Evolutionary conservation across 2,797 vertebrate species (phyloP).

Genomic region (Muscicapa striata): DNA sequence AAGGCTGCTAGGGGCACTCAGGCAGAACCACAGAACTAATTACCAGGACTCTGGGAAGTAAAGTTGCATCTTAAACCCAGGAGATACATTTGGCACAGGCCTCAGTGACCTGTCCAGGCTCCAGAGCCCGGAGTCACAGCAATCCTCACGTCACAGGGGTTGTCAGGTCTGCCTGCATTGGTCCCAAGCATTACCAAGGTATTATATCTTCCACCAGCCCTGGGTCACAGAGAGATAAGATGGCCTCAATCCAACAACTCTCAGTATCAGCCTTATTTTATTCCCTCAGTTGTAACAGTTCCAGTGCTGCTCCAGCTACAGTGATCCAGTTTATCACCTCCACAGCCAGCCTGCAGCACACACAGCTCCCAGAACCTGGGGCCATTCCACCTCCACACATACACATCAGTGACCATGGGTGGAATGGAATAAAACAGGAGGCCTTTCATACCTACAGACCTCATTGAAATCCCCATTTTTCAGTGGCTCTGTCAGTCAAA

Average conservation of each 20-base stretch:
- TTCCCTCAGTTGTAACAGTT: neutral
- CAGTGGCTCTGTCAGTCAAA: neutral
- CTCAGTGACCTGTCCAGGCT: neutral
- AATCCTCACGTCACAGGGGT: neutral
- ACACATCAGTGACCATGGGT: accelerated
- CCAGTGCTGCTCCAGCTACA: neutral
- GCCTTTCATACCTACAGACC: neutral
- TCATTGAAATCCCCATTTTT: neutral
- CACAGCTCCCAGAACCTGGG: neutral
- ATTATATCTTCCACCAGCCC: neutral
- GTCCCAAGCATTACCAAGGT: neutral
- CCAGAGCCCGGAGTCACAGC: neutral
- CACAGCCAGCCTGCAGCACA: neutral
- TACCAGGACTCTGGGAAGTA: neutral
- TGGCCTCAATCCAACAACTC: neutral
- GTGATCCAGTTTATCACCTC: neutral
- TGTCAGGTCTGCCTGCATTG: neutral
- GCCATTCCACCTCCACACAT: neutral
- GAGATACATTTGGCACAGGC: accelerated
- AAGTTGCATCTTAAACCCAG: neutral
- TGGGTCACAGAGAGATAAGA: neutral
- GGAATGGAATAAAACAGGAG: neutral
- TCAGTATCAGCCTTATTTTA: neutral
- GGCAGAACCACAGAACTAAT: neutral
- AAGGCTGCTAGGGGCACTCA: neutral